phyloP scores from a whole-genome alignment of 2,113 vertebrate genomes.

The Oncorhynchus kisutch region DNA sequence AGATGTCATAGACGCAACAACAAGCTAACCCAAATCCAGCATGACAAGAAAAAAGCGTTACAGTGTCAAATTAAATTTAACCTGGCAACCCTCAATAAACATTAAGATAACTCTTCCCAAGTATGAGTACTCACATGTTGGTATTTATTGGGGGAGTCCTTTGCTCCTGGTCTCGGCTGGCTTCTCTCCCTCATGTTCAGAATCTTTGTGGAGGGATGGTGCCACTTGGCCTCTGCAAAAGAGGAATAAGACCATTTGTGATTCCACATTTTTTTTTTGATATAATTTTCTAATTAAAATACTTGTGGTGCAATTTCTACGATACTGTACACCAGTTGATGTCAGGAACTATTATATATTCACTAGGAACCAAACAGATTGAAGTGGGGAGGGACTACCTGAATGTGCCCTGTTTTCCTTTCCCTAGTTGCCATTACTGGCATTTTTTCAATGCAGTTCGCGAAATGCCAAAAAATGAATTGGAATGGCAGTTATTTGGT shows the following conservation, averaged over 20 bases:
- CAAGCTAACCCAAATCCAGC: background rate
- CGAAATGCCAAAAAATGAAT: too few relatives aligned
- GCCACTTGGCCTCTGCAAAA: constrained; percentile 81
- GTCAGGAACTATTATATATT: background rate
- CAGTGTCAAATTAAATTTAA: background rate
- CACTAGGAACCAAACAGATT: too few relatives aligned
- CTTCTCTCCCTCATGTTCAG: constrained; percentile 78
- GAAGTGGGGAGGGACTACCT: too few relatives aligned
- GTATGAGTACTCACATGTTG: constrained; percentile 75
- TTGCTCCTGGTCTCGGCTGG: constrained; percentile 77
- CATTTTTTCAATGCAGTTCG: too few relatives aligned
- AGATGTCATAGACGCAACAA: too few relatives aligned
- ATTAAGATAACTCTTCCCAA: background rate
- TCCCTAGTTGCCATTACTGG: background rate
- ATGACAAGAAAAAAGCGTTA: background rate
- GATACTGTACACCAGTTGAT: background rate
- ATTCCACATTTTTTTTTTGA: background rate
- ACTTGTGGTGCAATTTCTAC: background rate
- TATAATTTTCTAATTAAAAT: background rate
- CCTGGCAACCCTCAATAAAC: background rate
- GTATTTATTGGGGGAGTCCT: constrained; percentile 79
- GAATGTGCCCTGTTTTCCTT: too few relatives aligned
- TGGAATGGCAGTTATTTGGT: too few relatives aligned
- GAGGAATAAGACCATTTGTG: background rate
- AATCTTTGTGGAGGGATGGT: constrained; percentile 77